Evolutionary conservation across 2,797 vertebrate species (phyloP).

Genomic region (Hozukius guyotensis): DNA sequence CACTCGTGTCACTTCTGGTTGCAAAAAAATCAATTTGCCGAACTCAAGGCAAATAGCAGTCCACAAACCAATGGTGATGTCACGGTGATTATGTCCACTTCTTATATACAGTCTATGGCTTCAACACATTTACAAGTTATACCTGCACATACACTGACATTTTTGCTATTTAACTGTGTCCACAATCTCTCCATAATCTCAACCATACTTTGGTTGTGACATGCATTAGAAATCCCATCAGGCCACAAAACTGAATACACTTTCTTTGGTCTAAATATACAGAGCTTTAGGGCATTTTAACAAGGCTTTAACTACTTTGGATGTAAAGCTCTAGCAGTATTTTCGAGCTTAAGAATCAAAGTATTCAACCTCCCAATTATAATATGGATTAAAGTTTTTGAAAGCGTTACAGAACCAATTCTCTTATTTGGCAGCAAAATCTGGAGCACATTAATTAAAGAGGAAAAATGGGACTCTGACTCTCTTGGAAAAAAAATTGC

Average conservation of each 20-base stretch:
- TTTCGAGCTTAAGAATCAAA: slow-evolving; percentile 9
- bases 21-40: too few species aligned
- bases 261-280: neutral
- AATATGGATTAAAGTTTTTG: slow-evolving; percentile 33
- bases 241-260: neutral
- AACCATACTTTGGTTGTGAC: neutral
- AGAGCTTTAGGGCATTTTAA: neutral
- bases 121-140: neutral
- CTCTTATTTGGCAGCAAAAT: slow-evolving; percentile 6
- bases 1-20: too few species aligned
- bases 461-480: neutral
- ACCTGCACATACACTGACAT: neutral
- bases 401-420: slow-evolving; percentile 1
- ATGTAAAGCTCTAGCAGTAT: slow-evolving; percentile 4
- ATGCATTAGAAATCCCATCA: neutral
- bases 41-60: too few species aligned
- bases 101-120: neutral
- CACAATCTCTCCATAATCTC: neutral
- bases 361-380: slow-evolving; percentile 23
- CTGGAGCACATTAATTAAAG: slow-evolving; percentile 22
- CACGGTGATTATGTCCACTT: too few species aligned
- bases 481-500: neutral
- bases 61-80: too few species aligned
- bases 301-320: slow-evolving; percentile 5
- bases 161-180: neutral